phyloP scores from a whole-genome alignment of 2,797 vertebrate species.

The Gastrophryne carolinensis region DNA sequence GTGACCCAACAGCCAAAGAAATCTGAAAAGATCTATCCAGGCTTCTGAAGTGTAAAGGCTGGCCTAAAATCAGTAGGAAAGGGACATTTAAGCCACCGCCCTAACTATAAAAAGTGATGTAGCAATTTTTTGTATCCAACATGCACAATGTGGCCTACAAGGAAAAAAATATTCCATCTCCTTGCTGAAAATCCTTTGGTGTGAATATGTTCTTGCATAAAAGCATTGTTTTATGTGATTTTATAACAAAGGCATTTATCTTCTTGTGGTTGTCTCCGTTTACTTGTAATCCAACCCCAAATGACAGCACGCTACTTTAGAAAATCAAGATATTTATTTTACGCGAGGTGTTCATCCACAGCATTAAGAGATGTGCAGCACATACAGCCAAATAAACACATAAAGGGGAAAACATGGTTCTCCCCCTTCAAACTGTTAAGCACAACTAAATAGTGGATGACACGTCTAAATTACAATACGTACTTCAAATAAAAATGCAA shows the following conservation, averaged over 20 bases:
- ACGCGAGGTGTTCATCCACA: constrained; percentile 3
- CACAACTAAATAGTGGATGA: constrained; percentile 27
- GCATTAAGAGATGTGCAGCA: constrained; percentile 1
- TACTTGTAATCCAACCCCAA: background rate
- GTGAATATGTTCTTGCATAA: no score
- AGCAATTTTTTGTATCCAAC: background rate
- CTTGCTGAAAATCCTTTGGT: no score
- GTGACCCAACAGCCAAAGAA: background rate
- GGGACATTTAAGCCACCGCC: background rate
- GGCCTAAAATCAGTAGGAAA: background rate
- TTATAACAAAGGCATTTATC: no score
- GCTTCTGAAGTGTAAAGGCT: background rate
- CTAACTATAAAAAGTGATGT: background rate
- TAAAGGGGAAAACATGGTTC: background rate
- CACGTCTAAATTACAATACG: background rate
- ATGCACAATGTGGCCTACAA: background rate
- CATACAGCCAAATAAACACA: constrained; percentile 15
- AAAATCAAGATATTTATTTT: constrained; percentile 42
- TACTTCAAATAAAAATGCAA: constrained; percentile 13
- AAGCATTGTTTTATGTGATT: no score
- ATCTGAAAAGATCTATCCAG: background rate
- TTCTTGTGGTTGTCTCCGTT: background rate
- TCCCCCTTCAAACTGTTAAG: constrained; percentile 4
- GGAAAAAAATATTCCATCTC: background rate
- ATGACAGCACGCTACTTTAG: background rate